Evolutionary conservation across 92 coral and sea anemone genomes (phyloP), one percentile per base, ranked within the genome.

Genomic region (Epizoanthus ramosus): DNA sequence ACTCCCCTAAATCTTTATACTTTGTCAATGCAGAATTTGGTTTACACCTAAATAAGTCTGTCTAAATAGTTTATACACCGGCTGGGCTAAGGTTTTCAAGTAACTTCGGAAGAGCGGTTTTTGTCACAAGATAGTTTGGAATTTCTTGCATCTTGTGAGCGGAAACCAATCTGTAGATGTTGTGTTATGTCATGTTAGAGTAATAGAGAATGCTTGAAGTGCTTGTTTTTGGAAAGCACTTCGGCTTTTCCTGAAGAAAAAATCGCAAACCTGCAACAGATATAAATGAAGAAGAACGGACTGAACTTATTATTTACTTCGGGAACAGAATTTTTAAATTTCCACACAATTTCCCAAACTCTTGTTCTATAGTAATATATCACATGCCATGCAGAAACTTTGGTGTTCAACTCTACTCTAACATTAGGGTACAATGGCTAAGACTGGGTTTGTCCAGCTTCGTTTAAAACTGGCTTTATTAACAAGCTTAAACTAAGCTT

Each of bases 181-280:
- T 77, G 59, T 60, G 33, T 39, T 21, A n/a, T 75, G 45, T 18
- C 2, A 28, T 60, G 33, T 39, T 21, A n/a, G n/a, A n/a, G n/a
- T 75, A 23, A 8, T 75, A 6, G 33, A 18, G 33, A 57, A 41
- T 21, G 28, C 47, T 41, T 61, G 6, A 21, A 53, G 21, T 77
- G 47, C 22, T 61, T 47, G 12, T 22, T 23, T 43, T 45, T 58
- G 37, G 28, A 61, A 39, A 37, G 3, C 31, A 61, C 41, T 23
- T 75, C n/a, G 68, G 5, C 25, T 77, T 67, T 43, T 73, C 59
- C 45, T 74, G 63, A 74, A 54, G 64, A 63, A 2, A 37, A 59
- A 39, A 69, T 60, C 18, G 75, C 7, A 77, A 43, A 37, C 14
- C 31, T 63, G 8, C 17, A 61, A 45, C 58, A 18, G 25, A 60